Conservation (phyloP, 1,140 invertebrate species). For the Sogatella furcifera region DNA sequence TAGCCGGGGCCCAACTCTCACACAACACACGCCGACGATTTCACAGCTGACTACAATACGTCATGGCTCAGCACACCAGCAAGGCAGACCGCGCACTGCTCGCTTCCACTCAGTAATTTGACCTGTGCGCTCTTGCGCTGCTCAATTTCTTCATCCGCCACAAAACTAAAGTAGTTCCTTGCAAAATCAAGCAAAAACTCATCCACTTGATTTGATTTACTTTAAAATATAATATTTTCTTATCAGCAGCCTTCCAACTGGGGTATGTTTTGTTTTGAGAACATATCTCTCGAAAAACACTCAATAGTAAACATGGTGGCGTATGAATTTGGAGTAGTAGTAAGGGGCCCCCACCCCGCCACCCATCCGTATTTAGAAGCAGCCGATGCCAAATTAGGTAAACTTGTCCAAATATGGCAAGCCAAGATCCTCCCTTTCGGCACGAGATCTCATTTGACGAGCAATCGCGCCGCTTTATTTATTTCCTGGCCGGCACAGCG, state of each 20-base stretch:
- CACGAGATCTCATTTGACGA: conserved; percentile 13
- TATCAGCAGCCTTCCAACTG: neutral
- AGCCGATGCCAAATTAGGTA: conserved; percentile 33
- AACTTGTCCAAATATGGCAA: conserved; percentile 31
- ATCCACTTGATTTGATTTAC: neutral
- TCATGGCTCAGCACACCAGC: conserved; percentile 12
- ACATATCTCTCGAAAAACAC: no score
- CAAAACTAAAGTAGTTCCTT: no score
- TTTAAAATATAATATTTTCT: conserved; percentile 6
- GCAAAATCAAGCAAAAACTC: neutral
- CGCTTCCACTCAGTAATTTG: conserved; percentile 24
- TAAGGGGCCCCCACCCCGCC: conserved; percentile 10
- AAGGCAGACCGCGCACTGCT: conserved; percentile 20
- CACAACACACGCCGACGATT: conserved; percentile 8
- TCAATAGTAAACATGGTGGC: neutral
- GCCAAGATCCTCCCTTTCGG: conserved; percentile 24
- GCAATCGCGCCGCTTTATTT: neutral
- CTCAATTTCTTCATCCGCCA: neutral
- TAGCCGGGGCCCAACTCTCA: conserved; percentile 9
- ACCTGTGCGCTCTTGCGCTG: conserved; percentile 20
- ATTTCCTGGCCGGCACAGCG: neutral
- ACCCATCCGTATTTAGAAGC: conserved; percentile 31
- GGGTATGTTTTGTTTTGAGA: no score
- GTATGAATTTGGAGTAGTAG: neutral
- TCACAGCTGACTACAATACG: neutral